Conservation (phyloP, 2,888 invertebrate species). For the Frankliniella intonsa region DNA sequence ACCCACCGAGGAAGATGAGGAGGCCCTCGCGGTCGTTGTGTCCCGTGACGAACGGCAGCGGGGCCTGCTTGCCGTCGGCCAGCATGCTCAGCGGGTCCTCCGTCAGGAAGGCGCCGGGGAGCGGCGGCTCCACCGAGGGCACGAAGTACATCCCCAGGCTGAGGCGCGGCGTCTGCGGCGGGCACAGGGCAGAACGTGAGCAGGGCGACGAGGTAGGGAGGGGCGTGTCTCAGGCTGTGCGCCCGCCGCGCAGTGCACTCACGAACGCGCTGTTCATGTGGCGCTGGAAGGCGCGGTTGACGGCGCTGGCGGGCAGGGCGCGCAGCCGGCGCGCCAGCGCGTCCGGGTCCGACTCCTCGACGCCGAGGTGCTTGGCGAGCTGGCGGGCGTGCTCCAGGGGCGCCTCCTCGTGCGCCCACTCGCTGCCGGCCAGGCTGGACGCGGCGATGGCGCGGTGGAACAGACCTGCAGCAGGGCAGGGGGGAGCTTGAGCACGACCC, state of each 20-base stretch:
- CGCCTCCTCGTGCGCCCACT: background rate
- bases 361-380: background rate
- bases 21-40: background rate
- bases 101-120: background rate
- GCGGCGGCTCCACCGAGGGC: conserved; percentile 11
- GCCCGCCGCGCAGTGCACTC: background rate
- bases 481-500: background rate
- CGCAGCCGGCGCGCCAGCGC: background rate
- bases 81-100: background rate
- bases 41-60: background rate
- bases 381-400: background rate
- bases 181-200: background rate
- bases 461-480: background rate
- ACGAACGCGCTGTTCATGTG: background rate
- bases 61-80: background rate
- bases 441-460: background rate
- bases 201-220: background rate
- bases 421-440: background rate
- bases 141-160: background rate
- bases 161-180: background rate
- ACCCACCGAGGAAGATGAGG: background rate
- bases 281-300: background rate
- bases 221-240: background rate
- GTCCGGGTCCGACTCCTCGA: background rate
- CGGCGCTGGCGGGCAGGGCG: background rate